Base-by-base conservation (phyloP, 92 coral and sea anemone genomes). In the Porites cylindrica region DNA sequence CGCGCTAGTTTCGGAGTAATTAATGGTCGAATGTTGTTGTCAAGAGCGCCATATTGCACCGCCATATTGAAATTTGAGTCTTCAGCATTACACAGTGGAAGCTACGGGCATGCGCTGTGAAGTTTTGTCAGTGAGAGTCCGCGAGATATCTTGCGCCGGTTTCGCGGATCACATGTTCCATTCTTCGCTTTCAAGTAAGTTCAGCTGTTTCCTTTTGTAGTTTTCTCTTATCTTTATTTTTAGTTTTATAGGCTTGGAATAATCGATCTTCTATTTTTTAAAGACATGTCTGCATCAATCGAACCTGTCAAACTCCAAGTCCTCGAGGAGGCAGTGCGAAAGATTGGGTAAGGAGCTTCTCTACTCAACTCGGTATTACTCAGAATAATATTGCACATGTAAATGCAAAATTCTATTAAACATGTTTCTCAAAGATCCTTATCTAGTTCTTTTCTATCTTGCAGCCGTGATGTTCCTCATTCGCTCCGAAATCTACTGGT, bases 1-100 rank as follows among this genome's bases (percentile, higher is more conserved):
- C 17, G 70, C 70, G 1, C 26, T 65, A n/a, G 70, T 65, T 65
- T 65, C 17, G 70, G 70, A 65, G 70, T 65, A 65, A 65, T 65
- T 0, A 65, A 65, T 6, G 70, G 13, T 65, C 17, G 70, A 65
- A 65, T 65, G 19, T 21, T 21, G 17, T 65, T 17, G 70, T 65
- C 13, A 11, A 65, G 13, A 4, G 19, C 1, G 23, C 23, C 23
- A 21, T 21, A 21, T 21, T 21, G 23, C 23, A 21, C 23, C 23
- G 23, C 23, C 23, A 21, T 21, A 21, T 21, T 21, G 23, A 21
- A 21, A 21, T 21, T 21, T 21, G 23, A 21, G 23, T 21, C 23
- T 21, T 21, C 23, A 21, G 23, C 23, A 21, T 21, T 21, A 21
- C 23, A 21, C 23, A 21, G 23, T 21, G 23, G 23, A 21, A 21